These are phyloP conservation scores for Datnioides undecimradiatus DNA, from an alignment of 2,113 vertebrate genomes.

Conservation along the genomic window DNA sequence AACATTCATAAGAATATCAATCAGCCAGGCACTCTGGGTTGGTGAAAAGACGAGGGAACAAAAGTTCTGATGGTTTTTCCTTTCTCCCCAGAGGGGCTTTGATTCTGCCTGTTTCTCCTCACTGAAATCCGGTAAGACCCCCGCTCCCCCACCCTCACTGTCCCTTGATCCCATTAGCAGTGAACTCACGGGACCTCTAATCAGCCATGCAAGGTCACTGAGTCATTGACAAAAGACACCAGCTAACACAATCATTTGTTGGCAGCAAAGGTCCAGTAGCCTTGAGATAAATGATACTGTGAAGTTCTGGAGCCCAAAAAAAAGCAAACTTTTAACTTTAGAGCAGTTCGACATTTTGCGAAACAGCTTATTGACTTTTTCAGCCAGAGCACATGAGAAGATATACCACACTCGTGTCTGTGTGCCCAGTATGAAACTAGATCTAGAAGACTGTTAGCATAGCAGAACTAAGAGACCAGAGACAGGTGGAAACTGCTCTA, in stretches of 20 bases:
- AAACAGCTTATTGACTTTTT: background rate
- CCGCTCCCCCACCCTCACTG: background rate
- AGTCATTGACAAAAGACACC: conserved; percentile 43
- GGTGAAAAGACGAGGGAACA: conserved; percentile 38
- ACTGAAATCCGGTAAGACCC: conserved; percentile 58
- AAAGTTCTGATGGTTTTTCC: conserved; percentile 40
- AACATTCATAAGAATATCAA: conserved; percentile 47
- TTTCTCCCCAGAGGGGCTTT: conserved; percentile 22
- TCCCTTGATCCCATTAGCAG: conserved; percentile 58
- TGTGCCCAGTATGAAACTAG: background rate
- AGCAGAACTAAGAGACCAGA: too few species aligned
- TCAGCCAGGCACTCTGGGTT: conserved; percentile 18
- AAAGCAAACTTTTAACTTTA: background rate
- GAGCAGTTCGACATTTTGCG: background rate
- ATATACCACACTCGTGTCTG: background rate
- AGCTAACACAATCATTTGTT: background rate
- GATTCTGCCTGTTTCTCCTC: conserved; percentile 23
- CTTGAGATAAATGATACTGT: background rate
- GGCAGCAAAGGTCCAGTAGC: background rate
- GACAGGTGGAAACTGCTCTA: too few species aligned
- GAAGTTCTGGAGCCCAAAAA: background rate
- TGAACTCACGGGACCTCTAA: conserved; percentile 41
- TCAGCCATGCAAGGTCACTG: conserved; percentile 59
- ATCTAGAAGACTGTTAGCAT: background rate
- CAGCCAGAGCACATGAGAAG: background rate